phyloP scores from a whole-genome alignment of 1,140 invertebrate genomes.

The Melitaea cinxia region DNA sequence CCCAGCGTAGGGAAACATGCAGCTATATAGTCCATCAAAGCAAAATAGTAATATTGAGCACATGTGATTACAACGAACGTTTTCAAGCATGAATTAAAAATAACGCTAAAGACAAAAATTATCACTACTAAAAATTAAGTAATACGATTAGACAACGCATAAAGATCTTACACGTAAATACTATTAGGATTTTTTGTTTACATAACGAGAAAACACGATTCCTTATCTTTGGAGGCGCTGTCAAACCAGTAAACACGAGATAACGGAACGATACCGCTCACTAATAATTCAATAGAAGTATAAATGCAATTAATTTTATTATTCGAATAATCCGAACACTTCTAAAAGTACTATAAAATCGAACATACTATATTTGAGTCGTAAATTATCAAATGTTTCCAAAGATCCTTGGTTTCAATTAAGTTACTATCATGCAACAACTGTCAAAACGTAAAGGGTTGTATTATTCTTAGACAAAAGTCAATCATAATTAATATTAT shows the following conservation, averaged over 20 bases:
- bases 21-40: neutral
- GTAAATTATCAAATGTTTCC: neutral
- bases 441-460: neutral
- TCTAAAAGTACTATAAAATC: neutral
- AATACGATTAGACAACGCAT: neutral
- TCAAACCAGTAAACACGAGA: constrained; percentile 64
- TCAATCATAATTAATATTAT: constrained; percentile 24
- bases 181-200: constrained; percentile 21
- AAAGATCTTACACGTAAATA: neutral
- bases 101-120: neutral
- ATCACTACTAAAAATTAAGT: neutral
- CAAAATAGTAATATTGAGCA: neutral
- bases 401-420: neutral
- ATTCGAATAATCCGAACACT: neutral
- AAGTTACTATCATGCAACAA: neutral
- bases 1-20: too few species aligned
- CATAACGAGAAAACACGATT: constrained; percentile 17
- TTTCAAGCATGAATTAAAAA: neutral
- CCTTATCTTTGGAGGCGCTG: constrained; percentile 54
- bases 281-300: constrained; percentile 23
- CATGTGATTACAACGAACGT: neutral
- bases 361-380: neutral
- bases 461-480: constrained; percentile 2
- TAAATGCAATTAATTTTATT: neutral
- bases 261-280: constrained; percentile 50